phyloP scores from a whole-genome alignment of 2,113 vertebrate genomes.

The Gymnobelideus leadbeateri region DNA sequence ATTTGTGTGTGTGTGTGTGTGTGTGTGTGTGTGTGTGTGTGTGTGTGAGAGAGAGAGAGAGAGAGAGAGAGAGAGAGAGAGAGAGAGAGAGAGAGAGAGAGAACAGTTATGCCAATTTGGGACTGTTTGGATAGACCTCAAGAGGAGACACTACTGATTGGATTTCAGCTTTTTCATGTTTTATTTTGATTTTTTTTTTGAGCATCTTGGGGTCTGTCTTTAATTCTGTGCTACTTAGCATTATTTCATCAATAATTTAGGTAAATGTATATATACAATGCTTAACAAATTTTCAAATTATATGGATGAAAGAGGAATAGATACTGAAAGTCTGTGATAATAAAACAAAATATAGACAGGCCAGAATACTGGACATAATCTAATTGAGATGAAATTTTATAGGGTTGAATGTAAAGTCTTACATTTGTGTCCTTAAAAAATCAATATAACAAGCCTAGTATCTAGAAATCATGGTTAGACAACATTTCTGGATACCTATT shows the following conservation, averaged over 20 bases:
- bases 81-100: not conserved
- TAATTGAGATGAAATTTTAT: not conserved
- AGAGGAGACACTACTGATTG: not conserved
- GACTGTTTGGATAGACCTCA: not conserved
- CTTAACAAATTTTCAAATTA: not conserved
- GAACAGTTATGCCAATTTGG: not conserved
- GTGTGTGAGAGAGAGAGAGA: not conserved
- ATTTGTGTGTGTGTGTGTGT: not conserved
- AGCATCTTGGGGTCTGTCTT: not conserved
- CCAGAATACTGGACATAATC: not conserved
- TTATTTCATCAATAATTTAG: not conserved
- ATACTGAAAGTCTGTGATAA: not conserved
- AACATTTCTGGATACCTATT: not conserved
- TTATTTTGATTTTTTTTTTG: not conserved
- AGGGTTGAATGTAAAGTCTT: not conserved
- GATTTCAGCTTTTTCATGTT: not conserved
- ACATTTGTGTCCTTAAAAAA: not conserved
- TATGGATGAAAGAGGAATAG: not conserved
- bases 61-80: not conserved
- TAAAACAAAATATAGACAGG: not conserved
- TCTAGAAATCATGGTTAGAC: not conserved
- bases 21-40: not conserved
- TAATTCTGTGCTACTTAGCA: not conserved
- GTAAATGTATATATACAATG: not conserved
- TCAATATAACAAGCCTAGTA: not conserved